A percentile compares a stretch with the other conserved stretches of the same genome.
Evolutionary conservation across 2,113 vertebrate genomes (phyloP).

Genomic region (Heloderma charlesbogerti): DNA sequence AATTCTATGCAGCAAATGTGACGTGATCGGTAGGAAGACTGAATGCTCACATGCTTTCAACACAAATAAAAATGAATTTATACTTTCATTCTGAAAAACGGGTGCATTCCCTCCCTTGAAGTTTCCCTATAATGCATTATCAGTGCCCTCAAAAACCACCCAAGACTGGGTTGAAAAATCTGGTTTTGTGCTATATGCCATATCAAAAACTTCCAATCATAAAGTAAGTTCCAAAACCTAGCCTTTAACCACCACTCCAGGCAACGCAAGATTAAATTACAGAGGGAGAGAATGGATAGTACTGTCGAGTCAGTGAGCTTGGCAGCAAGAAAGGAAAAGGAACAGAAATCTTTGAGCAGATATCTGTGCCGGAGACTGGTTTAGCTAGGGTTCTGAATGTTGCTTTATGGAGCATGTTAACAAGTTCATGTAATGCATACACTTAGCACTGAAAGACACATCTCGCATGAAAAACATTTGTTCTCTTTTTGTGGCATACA

Average conservation of each 20-base stretch:
- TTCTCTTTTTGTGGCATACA: neutral
- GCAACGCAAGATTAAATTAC: neutral
- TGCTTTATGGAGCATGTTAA: neutral
- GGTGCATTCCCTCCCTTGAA: neutral
- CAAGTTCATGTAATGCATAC: neutral
- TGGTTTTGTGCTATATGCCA: neutral
- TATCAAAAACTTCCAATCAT: neutral
- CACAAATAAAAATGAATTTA: neutral
- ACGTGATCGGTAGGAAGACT: neutral
- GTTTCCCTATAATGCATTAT: rapidly evolving
- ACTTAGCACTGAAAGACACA: neutral
- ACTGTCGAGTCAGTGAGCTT: no score
- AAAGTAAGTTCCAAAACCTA: neutral
- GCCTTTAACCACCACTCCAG: neutral
- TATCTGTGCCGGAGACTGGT: neutral
- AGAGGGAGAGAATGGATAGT: neutral
- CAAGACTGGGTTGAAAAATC: neutral
- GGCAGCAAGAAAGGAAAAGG: neutral
- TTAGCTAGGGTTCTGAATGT: neutral
- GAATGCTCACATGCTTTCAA: neutral
- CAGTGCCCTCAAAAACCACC: neutral
- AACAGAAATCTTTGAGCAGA: neutral
- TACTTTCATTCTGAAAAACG: neutral
- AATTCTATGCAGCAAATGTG: neutral
- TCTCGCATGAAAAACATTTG: neutral